Base-by-base conservation (phyloP, 2,797 vertebrate genomes). In the Hephaestus fuliginosus region DNA sequence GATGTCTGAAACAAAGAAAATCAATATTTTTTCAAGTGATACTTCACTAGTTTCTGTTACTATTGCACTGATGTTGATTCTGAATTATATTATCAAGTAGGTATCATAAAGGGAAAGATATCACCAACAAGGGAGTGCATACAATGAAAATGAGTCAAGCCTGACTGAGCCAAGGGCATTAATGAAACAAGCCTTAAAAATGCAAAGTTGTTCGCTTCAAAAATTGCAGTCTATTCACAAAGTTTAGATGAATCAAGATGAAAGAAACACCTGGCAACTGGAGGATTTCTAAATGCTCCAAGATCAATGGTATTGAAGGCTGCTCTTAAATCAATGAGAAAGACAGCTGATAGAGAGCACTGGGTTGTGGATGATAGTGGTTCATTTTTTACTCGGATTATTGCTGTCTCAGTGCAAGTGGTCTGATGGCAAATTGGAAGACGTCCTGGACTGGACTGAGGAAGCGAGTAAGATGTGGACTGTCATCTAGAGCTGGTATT, bases 311-410 rank as follows among this genome's bases (percentile, higher is more conserved):
- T 68, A 83, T 78, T 18, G 74, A 80, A 15, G 62, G 63, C 2
- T 75, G 55, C 62, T 77, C 61, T 53, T 76, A 62, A 85, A 86
- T 84, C 84, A 81, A 74, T 73, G n/a, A 64, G 58, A 77, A 7
- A 18, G 79, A 80, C 56, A 78, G 72, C 58, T 81, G 82, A 78
- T 58, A 39, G 62, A 75, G 53, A 64, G 64, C 57, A 62, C 53
- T 73, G 74, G 36, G 65, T 51, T 33, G 66, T 70, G 28, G 61
- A 69, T 82, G 74, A 84, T 22, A 72, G 74, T 73, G 58, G 63
- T 69, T 60, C 10, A 57, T 83, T 84, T 88, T 72, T 84, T 69
- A 82, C 39, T 63, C 30, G 39, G 55, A 79, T 81, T 57, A 72
- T 75, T 63, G 67, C 60, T 74, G 52, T 74, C 64, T 79, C 39